Evolutionary conservation across 2,797 vertebrate genomes (phyloP), one percentile per base, ranked within the genome.

Genomic region (Spea hammondii): DNA sequence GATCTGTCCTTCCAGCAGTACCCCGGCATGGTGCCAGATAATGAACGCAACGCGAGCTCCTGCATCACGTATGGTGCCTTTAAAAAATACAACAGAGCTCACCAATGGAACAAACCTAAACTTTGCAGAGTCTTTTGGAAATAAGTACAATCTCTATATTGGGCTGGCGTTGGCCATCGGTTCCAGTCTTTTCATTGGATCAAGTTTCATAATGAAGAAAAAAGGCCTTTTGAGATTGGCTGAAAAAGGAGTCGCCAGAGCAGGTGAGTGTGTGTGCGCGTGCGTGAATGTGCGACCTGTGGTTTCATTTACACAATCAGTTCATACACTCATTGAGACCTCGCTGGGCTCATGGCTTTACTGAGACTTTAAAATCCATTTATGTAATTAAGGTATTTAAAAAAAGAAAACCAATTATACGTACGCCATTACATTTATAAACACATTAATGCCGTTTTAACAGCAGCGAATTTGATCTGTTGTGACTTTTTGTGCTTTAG

Each of bases 141-240:
- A 79, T 72, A 89, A 82, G 68, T 89, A 90, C 53, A 88, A 44
- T 5, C 87, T 92, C 51, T 92, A 86, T 4, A 1, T 90, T 17
- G 93, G 93, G 47, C 83, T 93, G 78, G 69, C 81, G 10, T 83
- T 93, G 76, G 92, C 92, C 0, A 12, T 92, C 46, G 74, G 85
- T 69, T 92, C 92, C 83, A 93, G 91, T 78, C 2, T 92, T 83
- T 93, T 93, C 76, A 92, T 91, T 77, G 93, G 93, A 59, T 90
- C 90, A 79, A 93, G 93, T 78, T 94, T 94, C 80, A 91, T 93
- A 76, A 49, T 94, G 79, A 93, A 94, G 78, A 94, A 94, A 82
- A 93, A 93, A 83, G 92, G 92, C n/a, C 92, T 93, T 83, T 76
- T 94, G 85, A 88, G 88, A 79, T 79, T 93, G 82, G 88, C 88